Evolutionary conservation across 2,797 vertebrate species (phyloP).

Genomic region (Scolopax bukidnonensis): DNA sequence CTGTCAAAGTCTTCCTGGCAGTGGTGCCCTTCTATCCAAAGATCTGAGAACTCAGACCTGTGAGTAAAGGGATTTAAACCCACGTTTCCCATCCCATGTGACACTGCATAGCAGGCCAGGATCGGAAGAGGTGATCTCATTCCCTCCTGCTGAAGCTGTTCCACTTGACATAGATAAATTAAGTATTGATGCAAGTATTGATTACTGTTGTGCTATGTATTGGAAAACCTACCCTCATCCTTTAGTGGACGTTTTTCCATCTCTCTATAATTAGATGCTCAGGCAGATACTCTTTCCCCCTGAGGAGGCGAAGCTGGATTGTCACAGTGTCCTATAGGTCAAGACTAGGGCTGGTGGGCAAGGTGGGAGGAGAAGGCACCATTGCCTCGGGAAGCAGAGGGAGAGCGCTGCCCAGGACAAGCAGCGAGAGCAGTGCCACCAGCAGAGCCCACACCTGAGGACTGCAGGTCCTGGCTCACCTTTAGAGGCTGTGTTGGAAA

Average conservation of each 20-base stretch:
- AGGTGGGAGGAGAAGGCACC: background rate
- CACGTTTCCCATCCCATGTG: background rate
- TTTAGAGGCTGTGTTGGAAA: background rate
- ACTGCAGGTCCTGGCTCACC: background rate
- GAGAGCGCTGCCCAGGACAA: background rate
- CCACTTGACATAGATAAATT: conserved; percentile 41
- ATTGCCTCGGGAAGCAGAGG: background rate
- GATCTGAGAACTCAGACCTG: background rate
- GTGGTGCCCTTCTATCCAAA: background rate
- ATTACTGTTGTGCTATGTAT: conserved; percentile 37
- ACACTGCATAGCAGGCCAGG: rapidly evolving
- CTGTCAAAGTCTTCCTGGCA: background rate
- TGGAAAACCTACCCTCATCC: conserved; percentile 51
- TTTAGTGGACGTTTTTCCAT: conserved; percentile 21
- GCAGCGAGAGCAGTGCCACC: background rate
- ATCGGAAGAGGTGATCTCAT: background rate
- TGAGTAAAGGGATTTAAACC: background rate
- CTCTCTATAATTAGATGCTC: conserved; percentile 8
- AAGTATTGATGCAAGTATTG: conserved; percentile 70
- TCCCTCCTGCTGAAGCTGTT: conserved; percentile 31
- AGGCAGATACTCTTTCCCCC: background rate
- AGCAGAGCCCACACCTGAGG: background rate
- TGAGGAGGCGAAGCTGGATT: background rate
- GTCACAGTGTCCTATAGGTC: background rate
- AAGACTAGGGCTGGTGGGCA: background rate